These are phyloP conservation scores for Ophion obscuratus DNA, from an alignment of 2,888 invertebrate genomes.

Conservation along the genomic window DNA sequence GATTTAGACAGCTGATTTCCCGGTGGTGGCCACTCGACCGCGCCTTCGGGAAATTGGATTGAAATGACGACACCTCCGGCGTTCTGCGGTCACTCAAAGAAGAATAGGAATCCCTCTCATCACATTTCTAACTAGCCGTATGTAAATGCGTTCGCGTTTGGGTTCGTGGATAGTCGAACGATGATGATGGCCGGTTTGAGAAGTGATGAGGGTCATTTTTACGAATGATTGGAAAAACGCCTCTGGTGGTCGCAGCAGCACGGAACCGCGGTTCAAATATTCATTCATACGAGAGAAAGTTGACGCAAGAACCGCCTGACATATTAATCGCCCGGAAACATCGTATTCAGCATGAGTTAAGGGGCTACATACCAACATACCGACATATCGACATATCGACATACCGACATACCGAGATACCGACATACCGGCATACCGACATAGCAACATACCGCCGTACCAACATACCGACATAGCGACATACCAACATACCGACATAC, in stretches of 20 bases:
- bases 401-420: no score
- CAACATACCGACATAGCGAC: no score
- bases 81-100: background rate
- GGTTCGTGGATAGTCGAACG: no score
- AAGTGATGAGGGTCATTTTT: constrained; percentile 30
- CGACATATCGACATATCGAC: no score
- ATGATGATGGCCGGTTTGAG: background rate
- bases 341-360: no score
- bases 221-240: constrained; percentile 1
- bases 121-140: constrained; percentile 11
- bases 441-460: no score
- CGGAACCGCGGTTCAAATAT: background rate
- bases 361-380: no score
- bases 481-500: no score
- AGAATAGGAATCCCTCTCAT: constrained; percentile 4
- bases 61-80: background rate
- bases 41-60: constrained; percentile 8
- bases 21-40: background rate
- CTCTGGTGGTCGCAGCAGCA: background rate
- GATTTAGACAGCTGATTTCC: background rate
- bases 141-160: background rate
- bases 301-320: background rate
- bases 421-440: no score
- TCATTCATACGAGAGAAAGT: background rate
- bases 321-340: no score